Conservation (phyloP, 2,888 invertebrate species). For the Agelastica alni region DNA sequence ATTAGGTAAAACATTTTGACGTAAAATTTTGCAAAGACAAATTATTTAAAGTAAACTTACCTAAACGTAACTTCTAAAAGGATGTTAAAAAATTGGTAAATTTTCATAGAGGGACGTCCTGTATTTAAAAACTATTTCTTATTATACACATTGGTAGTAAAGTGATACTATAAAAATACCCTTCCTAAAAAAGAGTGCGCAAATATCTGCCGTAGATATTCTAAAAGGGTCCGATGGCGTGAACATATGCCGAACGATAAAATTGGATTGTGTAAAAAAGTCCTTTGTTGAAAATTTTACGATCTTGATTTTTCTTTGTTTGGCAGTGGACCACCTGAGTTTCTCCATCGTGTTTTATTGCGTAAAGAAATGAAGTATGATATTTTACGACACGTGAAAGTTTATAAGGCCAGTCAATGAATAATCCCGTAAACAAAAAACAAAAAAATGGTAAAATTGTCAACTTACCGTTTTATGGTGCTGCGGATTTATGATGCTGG, state of each 20-base stretch:
- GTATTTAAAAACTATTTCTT: too few relatives aligned
- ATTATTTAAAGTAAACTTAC: too few relatives aligned
- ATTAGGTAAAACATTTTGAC: too few relatives aligned
- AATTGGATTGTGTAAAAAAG: slow-evolving; percentile 33
- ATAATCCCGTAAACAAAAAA: not conserved
- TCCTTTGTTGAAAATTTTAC: slow-evolving; percentile 30
- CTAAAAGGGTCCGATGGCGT: slow-evolving; percentile 21
- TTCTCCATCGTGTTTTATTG: slow-evolving; percentile 16
- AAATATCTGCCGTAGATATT: slow-evolving; percentile 17
- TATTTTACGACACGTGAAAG: slow-evolving; percentile 24
- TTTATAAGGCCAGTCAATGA: not conserved
- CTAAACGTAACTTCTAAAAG: too few relatives aligned
- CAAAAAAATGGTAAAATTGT: not conserved
- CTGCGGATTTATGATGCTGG: too few relatives aligned
- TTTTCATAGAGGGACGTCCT: too few relatives aligned
- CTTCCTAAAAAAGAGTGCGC: slow-evolving; percentile 3
- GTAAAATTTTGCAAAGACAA: too few relatives aligned
- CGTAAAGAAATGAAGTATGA: slow-evolving; percentile 24
- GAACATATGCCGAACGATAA: slow-evolving; percentile 28
- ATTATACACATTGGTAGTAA: not conserved
- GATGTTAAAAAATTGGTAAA: too few relatives aligned
- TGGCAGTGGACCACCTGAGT: slow-evolving; percentile 29
- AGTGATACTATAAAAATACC: slow-evolving; percentile 10
- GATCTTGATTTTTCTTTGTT: slow-evolving; percentile 31
- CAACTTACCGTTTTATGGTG: not conserved